phyloP scores from a whole-genome alignment of 2,888 invertebrate species.

The Actias luna region DNA sequence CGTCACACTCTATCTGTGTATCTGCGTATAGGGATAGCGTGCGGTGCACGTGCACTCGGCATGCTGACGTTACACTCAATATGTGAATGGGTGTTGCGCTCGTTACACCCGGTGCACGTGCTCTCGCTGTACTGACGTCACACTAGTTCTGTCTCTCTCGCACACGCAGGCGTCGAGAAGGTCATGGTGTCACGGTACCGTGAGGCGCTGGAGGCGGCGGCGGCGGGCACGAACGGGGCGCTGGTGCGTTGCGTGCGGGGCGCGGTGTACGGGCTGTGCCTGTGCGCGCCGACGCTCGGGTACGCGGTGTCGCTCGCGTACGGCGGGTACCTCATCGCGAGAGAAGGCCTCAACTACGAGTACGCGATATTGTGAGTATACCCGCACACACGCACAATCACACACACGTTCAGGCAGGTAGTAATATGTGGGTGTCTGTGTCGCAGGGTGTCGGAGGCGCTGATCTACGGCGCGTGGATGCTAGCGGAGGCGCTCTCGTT shows the following conservation, averaged over 20 bases:
- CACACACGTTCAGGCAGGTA: not conserved
- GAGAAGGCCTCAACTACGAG: slow-evolving; percentile 82
- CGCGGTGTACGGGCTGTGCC: slow-evolving; percentile 85
- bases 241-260: slow-evolving; percentile 81
- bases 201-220: slow-evolving; percentile 56
- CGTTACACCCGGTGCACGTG: too few relatives aligned
- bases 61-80: too few relatives aligned
- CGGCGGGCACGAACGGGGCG: slow-evolving; percentile 49
- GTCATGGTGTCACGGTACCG: slow-evolving; percentile 77
- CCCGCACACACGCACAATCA: not conserved
- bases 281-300: slow-evolving; percentile 86
- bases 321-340: slow-evolving; percentile 85
- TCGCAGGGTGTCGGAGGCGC: slow-evolving; percentile 86
- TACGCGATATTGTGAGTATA: slow-evolving; percentile 84
- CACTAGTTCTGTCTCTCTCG: too few relatives aligned
- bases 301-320: slow-evolving; percentile 87
- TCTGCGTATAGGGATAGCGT: too few relatives aligned
- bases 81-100: too few relatives aligned
- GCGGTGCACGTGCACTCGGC: too few relatives aligned
- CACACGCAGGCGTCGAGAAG: slow-evolving; percentile 76
- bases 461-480: slow-evolving; percentile 91
- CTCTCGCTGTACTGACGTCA: too few relatives aligned
- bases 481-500: slow-evolving; percentile 89
- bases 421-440: not conserved
- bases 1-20: too few relatives aligned